Conservation (phyloP, 2,113 vertebrate species). For the Nothocercus nigrocapillus region DNA sequence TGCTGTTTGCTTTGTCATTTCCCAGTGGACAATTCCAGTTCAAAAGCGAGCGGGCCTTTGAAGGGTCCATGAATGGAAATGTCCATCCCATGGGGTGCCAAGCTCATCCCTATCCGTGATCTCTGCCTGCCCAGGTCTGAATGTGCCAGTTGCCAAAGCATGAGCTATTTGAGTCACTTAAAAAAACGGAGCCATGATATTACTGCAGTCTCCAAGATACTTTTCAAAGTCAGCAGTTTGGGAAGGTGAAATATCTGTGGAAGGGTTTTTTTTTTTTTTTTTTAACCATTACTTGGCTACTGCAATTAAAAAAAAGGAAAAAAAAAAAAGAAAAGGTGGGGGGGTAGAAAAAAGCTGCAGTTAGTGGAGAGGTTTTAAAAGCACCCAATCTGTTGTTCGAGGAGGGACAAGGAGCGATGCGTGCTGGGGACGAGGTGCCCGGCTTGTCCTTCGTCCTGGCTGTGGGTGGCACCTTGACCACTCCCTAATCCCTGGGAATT, state of each 20-base stretch:
- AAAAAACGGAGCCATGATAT: no score
- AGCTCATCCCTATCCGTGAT: no score
- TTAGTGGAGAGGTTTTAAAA: background rate
- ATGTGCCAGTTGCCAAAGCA: constrained; percentile 18
- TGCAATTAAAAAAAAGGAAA: background rate
- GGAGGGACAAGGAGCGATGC: background rate
- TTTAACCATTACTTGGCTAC: background rate
- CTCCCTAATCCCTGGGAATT: background rate
- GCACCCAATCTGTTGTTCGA: background rate
- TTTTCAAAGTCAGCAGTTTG: constrained; percentile 25
- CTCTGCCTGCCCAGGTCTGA: constrained; percentile 3
- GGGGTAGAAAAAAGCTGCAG: no score
- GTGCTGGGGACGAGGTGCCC: background rate
- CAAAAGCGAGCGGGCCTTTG: constrained; percentile 46
- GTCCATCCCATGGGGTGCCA: no score
- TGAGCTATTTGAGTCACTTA: constrained; percentile 43
- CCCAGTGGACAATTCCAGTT: constrained; percentile 67
- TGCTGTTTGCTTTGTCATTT: constrained; percentile 72
- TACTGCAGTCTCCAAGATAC: constrained; percentile 28
- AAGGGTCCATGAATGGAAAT: background rate
- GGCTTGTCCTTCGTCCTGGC: background rate
- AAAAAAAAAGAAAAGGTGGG: no score
- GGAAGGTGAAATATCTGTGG: constrained; percentile 21
- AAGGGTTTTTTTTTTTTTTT: background rate
- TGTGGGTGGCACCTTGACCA: no score